Base-by-base conservation (phyloP, 2,888 invertebrate genomes). In the Drosophila lutescens region DNA sequence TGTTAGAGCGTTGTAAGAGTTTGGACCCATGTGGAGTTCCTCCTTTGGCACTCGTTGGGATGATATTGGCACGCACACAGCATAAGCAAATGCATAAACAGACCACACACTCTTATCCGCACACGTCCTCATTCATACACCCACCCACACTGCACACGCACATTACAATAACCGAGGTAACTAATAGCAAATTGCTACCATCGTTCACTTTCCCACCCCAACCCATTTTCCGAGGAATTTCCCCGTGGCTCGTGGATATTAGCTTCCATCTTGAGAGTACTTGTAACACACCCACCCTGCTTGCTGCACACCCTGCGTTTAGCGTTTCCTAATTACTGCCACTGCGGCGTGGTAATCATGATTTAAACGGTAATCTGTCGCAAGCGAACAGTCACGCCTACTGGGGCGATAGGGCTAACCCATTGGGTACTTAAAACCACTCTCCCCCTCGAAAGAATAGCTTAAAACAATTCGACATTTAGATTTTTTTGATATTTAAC, bases 121-220 rank as follows among this genome's bases (percentile, higher is more conserved):
- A 55, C n/a, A 55, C n/a, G 38, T 47, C 12, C 32, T 30, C 54
- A 40, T 49, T 30, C 54, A 40, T 49, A n/a, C 26, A 10, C 10
- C 32, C 23, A 54, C 8, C 13, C 44, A 36, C 20, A 50, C 46
- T 46, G 34, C 44, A 38, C 59, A 17, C 51, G 36, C 66, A 36
- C 74, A 66, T 66, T 80, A 83, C 72, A 80, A 83, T 75, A 77
- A 72, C 80, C 65, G 55, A 77, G 73, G 76, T 77, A 80, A 86
- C 78, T 86, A 80, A 86, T 86, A 61, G 83, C 73, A 86, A 86
- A 86, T 86, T 80, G 78, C 72, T 80, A 75, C 80, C 75, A 72
- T 80, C 72, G 62, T 53, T 68, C 71, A 38, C 59, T 38, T 40
- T 53, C 46, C 23, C 34, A 30, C 20, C 15, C 36, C 26, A 7